A percentile compares a stretch with the other conserved stretches of the same genome.
Evolutionary conservation across 2,888 invertebrate genomes (phyloP).

Genomic region (Dolichomitus sp.): DNA sequence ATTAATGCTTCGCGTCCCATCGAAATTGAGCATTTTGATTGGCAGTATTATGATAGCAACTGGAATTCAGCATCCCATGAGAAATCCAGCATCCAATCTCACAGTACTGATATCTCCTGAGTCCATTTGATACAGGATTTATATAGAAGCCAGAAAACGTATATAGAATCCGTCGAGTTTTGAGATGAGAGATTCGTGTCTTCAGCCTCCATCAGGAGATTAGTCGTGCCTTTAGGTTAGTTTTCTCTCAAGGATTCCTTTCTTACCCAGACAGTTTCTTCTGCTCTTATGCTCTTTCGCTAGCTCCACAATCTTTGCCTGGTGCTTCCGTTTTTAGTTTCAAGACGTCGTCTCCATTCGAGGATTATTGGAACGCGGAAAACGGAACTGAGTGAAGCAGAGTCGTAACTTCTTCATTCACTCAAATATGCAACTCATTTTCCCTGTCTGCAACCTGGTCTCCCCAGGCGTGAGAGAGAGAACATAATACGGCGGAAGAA

Average conservation of each 20-base stretch:
- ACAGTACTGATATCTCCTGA: no score
- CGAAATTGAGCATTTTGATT: no score
- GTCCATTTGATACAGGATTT: no score
- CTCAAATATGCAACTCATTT: background rate
- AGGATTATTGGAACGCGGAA: constrained; percentile 55
- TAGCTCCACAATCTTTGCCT: background rate
- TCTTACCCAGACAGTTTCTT: constrained; percentile 21
- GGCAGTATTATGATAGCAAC: no score
- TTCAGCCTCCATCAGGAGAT: constrained; percentile 47
- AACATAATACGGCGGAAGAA: background rate
- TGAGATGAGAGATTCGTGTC: background rate
- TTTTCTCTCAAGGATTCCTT: constrained; percentile 22
- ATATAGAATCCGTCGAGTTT: no score
- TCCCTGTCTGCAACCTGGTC: background rate
- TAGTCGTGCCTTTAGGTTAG: constrained; percentile 46
- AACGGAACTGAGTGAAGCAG: constrained; percentile 29
- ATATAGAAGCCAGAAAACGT: no score
- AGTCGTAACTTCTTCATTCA: constrained; percentile 52
- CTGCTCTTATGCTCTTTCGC: constrained; percentile 16
- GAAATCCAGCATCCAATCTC: no score
- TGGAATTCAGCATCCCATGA: no score
- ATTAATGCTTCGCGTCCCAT: no score
- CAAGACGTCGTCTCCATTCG: constrained; percentile 22
- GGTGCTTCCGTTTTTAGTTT: background rate
- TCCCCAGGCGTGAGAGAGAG: background rate